Percentiles rank a stretch among this genome's conserved stretches.
These are phyloP conservation scores for Wiebesia pumilae DNA, from an alignment of 1,140 invertebrate genomes.

Conservation along the genomic window DNA sequence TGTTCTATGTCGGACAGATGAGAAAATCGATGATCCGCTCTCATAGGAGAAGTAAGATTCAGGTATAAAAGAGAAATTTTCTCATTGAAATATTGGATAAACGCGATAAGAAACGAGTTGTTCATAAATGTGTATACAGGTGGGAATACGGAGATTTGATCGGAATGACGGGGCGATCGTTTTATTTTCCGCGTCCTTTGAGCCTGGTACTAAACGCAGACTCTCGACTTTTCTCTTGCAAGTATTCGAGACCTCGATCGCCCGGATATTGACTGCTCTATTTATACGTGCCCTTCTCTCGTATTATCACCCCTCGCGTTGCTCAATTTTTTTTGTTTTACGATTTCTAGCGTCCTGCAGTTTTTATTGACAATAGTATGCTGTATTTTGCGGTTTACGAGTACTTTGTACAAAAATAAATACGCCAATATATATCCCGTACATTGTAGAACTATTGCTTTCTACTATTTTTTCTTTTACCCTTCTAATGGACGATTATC, in stretches of 20 bases:
- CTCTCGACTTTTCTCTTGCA: constrained; percentile 3
- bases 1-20: constrained; percentile 18
- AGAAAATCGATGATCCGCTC: constrained; percentile 31
- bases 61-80: constrained; percentile 5
- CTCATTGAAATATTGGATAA: constrained; percentile 14
- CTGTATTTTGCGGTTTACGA: neutral
- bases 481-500: too few species aligned
- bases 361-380: constrained; percentile 12
- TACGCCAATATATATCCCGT: neutral
- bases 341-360: neutral
- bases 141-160: neutral
- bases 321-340: neutral
- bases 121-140: neutral
- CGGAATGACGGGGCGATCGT: neutral
- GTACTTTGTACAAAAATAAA: neutral
- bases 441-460: neutral
- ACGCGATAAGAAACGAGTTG: constrained; percentile 49
- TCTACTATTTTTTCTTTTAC: too few species aligned
- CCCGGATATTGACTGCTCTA: constrained; percentile 48
- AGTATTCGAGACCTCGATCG: neutral
- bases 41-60: neutral
- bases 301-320: neutral
- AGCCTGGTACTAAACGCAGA: neutral
- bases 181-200: constrained; percentile 31
- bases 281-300: neutral